phyloP scores from a whole-genome alignment of 1,140 invertebrate genomes.

The Bombus vancouverensis region DNA sequence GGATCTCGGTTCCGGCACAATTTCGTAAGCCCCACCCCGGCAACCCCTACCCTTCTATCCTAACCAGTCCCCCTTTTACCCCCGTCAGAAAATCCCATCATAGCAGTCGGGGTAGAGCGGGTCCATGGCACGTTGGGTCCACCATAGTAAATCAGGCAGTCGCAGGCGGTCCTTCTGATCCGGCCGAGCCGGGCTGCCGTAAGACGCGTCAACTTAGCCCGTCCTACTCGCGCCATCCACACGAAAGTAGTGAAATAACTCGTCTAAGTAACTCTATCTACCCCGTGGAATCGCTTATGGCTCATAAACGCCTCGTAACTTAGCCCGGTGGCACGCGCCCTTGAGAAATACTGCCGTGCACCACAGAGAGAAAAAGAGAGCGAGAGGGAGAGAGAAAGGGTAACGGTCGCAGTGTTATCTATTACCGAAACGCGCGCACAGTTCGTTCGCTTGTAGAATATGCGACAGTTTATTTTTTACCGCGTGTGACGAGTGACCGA shows the following conservation, averaged over 20 bases:
- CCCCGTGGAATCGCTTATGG: conserved; percentile 78
- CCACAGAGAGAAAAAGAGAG: conserved; percentile 1
- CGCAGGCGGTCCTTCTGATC: conserved; percentile 82
- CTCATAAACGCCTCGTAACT: conserved; percentile 82
- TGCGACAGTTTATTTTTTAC: background rate
- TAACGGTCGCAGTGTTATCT: background rate
- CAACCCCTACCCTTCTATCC: conserved; percentile 69
- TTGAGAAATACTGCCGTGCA: conserved; percentile 66
- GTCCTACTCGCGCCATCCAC: conserved; percentile 52
- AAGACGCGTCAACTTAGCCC: conserved; percentile 65
- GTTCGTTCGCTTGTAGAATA: background rate
- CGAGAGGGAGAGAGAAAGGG: background rate
- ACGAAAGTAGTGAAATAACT: conserved; percentile 79
- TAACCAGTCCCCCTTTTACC: conserved; percentile 75
- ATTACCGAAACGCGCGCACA: background rate
- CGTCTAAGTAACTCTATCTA: conserved; percentile 78
- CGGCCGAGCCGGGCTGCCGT: conserved; percentile 69
- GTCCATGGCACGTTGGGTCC: conserved; percentile 68
- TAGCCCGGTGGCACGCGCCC: conserved; percentile 79
- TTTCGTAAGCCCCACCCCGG: conserved; percentile 76
- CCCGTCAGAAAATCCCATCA: conserved; percentile 74
- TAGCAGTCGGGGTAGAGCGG: conserved; percentile 59
- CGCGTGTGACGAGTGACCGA: conserved; percentile 26
- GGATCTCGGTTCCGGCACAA: conserved; percentile 30
- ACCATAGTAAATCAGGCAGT: conserved; percentile 82